These are phyloP conservation scores for Camponotus pennsylvanicus DNA, from an alignment of 1,140 invertebrate genomes.

Conservation along the genomic window DNA sequence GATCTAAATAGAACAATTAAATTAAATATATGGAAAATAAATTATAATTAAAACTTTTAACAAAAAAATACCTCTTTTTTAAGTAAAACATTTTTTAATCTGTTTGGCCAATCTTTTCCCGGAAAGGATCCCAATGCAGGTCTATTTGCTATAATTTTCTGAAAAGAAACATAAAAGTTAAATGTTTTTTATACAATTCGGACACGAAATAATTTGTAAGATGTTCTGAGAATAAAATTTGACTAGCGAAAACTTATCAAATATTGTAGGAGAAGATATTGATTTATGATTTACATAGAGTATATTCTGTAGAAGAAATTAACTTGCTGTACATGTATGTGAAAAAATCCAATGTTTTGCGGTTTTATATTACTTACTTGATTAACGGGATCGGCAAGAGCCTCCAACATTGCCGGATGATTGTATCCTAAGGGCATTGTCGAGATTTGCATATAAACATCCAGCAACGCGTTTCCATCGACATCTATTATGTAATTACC, in stretches of 20 bases:
- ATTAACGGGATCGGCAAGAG: slow-evolving; percentile 92
- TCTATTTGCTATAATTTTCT: slow-evolving; percentile 95
- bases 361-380: slow-evolving; percentile 87
- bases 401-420: slow-evolving; percentile 94
- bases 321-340: slow-evolving; percentile 32
- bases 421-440: slow-evolving; percentile 99
- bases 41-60: no score
- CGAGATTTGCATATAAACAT: slow-evolving; percentile 98
- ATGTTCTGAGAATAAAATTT: background rate
- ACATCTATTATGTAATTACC: slow-evolving; percentile 99
- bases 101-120: slow-evolving; percentile 93
- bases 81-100: slow-evolving; percentile 91
- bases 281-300: slow-evolving; percentile 14
- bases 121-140: slow-evolving; percentile 97
- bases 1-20: background rate
- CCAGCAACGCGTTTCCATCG: slow-evolving; percentile 96
- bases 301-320: slow-evolving; percentile 44
- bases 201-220: background rate
- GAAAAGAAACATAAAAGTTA: slow-evolving; percentile 78
- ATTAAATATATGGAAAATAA: background rate
- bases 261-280: background rate
- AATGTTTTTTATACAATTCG: no score
- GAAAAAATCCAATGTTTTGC: background rate
- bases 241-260: slow-evolving; percentile 1
- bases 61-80: slow-evolving; percentile 85